phyloP scores from a whole-genome alignment of 1,140 invertebrate species.

The Charaxes varanes region DNA sequence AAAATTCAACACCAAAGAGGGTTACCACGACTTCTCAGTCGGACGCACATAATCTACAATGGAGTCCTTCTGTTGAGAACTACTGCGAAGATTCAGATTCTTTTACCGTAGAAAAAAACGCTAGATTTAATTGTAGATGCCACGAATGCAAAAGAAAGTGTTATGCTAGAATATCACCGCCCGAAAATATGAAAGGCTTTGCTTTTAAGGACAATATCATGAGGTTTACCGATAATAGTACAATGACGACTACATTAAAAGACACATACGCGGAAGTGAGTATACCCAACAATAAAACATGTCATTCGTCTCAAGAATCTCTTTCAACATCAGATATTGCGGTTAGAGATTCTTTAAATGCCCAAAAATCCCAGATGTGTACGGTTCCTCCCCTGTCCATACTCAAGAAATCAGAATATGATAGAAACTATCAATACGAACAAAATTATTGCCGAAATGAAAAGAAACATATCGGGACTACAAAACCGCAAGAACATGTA shows the following conservation, averaged over 20 bases:
- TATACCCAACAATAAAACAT: slow-evolving; percentile 6
- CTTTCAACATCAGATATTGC: slow-evolving; percentile 17
- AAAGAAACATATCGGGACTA: not conserved
- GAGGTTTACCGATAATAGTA: slow-evolving; percentile 37
- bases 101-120: slow-evolving; percentile 3
- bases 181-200: not conserved
- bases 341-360: slow-evolving; percentile 8
- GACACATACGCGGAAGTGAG: slow-evolving; percentile 27
- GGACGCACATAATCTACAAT: slow-evolving; percentile 20
- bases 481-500: not conserved
- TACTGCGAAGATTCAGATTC: slow-evolving; percentile 12
- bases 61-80: slow-evolving; percentile 25
- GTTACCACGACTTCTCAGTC: slow-evolving; percentile 25
- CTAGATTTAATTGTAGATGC: slow-evolving; percentile 10
- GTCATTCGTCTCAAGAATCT: slow-evolving; percentile 16
- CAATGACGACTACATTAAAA: slow-evolving; percentile 39
- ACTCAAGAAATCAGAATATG: slow-evolving; percentile 16
- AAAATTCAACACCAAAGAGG: slow-evolving; percentile 1
- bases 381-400: slow-evolving; percentile 12
- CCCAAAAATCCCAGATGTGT: slow-evolving; percentile 4
- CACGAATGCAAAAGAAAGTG: slow-evolving; percentile 17
- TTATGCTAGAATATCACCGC: slow-evolving; percentile 5
- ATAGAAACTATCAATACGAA: not conserved
- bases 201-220: slow-evolving; percentile 37
- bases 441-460: not conserved